These are phyloP conservation scores for Caenorhabditis sp. DNA, from an alignment of 2,888 invertebrate genomes.

Conservation along the genomic window DNA sequence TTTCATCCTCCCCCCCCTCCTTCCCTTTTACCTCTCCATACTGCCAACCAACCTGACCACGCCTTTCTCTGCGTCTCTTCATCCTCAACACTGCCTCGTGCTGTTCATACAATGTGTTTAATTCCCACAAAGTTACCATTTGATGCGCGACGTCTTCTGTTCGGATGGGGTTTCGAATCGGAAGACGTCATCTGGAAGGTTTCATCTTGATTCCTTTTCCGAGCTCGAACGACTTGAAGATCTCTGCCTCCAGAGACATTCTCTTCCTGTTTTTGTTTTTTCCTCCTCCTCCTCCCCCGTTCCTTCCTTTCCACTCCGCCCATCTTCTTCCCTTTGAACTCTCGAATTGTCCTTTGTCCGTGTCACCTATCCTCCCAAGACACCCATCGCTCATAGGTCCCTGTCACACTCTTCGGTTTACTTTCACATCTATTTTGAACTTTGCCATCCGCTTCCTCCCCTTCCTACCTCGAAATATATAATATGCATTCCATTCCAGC, in stretches of 20 bases:
- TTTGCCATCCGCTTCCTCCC: not conserved
- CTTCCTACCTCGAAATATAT: not conserved
- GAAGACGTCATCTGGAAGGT: too few species aligned
- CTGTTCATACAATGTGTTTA: constrained; percentile 23
- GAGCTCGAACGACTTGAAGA: too few species aligned
- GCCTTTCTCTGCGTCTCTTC: constrained; percentile 43
- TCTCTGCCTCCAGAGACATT: constrained; percentile 1
- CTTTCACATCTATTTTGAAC: not conserved
- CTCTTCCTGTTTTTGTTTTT: constrained; percentile 4
- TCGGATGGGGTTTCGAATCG: too few species aligned
- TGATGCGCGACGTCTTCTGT: not conserved
- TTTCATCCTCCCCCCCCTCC: constrained; percentile 20
- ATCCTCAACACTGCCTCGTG: constrained; percentile 16
- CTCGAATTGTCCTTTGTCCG: not conserved
- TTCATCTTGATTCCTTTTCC: too few species aligned
- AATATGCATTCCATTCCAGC: constrained; percentile 4
- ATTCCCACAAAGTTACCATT: constrained; percentile 33
- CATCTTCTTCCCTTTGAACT: not conserved
- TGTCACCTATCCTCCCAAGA: constrained; percentile 30
- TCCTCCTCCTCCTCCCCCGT: not conserved
- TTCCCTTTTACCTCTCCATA: not conserved
- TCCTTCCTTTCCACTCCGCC: constrained; percentile 6
- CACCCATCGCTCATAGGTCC: constrained; percentile 16
- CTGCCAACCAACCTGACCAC: constrained; percentile 28
- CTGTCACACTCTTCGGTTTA: not conserved